A percentile compares a stretch with the other conserved stretches of the same genome.
These are phyloP conservation scores for Oppia nitens DNA, from an alignment of 1,140 invertebrate species.

Conservation along the genomic window DNA sequence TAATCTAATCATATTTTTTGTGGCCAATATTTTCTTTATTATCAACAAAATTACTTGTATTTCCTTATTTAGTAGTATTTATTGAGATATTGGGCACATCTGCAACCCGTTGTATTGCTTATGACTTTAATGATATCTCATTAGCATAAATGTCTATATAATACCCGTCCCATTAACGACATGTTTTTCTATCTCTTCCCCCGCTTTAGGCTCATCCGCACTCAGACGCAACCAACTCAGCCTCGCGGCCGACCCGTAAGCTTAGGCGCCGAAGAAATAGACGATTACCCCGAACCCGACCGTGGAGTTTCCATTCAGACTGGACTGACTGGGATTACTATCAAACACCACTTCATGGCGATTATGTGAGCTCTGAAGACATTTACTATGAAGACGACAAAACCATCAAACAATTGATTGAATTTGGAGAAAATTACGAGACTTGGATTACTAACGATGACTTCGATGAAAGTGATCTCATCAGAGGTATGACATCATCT, in stretches of 20 bases:
- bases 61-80: no score
- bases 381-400: constrained; percentile 13
- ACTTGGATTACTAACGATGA: constrained; percentile 11
- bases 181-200: no score
- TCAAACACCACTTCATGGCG: constrained; percentile 6
- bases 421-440: constrained; percentile 18
- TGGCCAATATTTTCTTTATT: no score
- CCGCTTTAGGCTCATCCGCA: constrained; percentile 9
- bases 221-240: neutral
- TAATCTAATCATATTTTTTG: no score
- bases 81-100: no score
- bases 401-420: constrained; percentile 8
- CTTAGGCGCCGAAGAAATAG: constrained; percentile 6
- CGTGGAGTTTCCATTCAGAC: constrained; percentile 16
- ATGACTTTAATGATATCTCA: no score
- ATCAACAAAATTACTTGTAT: no score
- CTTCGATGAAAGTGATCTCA: neutral
- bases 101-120: no score
- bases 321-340: constrained; percentile 17
- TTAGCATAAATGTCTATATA: no score
- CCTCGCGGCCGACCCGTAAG: constrained; percentile 5
- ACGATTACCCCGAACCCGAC: constrained; percentile 5
- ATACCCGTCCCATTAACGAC: no score
- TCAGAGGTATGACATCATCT: no score
- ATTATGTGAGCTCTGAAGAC: constrained; percentile 9